A percentile compares a stretch with the other conserved stretches of the same genome.
phyloP scores from a whole-genome alignment of 2,113 vertebrate species.

The Gnathonemus longibarbis region DNA sequence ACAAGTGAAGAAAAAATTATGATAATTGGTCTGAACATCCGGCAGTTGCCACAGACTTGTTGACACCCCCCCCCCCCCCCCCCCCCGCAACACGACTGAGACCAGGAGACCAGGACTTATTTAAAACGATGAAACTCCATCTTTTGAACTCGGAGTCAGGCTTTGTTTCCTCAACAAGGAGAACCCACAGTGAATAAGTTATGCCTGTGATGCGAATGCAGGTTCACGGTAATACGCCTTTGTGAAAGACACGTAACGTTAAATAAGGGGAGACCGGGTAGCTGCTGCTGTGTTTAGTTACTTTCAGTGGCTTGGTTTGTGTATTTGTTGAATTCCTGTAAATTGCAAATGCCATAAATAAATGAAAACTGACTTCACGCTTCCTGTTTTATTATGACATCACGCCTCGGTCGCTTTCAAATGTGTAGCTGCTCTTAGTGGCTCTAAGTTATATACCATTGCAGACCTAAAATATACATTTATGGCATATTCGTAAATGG shows the following conservation, averaged over 20 bases:
- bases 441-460: neutral
- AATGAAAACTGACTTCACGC: neutral
- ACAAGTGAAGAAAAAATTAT: neutral
- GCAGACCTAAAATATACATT: neutral
- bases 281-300: slow-evolving; percentile 17
- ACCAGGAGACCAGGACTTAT: neutral
- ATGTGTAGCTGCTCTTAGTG: neutral
- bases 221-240: neutral
- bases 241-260: neutral
- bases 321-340: slow-evolving; percentile 33
- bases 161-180: neutral
- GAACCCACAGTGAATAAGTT: neutral
- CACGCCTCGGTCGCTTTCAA: neutral
- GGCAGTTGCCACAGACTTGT: neutral
- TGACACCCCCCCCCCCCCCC: too few relatives aligned
- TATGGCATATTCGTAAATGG: neutral
- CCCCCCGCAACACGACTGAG: neutral
- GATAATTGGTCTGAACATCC: neutral
- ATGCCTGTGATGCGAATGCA: neutral
- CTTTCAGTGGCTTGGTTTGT: slow-evolving; percentile 9
- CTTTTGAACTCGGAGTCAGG: neutral
- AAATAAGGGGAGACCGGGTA: neutral
- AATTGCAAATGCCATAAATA: slow-evolving; percentile 17
- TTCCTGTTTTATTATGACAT: neutral
- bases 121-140: neutral